Percentiles rank a stretch among this genome's conserved stretches.
phyloP scores from a whole-genome alignment of 2,797 vertebrate species.

The Stomatorhinus walkeri region DNA sequence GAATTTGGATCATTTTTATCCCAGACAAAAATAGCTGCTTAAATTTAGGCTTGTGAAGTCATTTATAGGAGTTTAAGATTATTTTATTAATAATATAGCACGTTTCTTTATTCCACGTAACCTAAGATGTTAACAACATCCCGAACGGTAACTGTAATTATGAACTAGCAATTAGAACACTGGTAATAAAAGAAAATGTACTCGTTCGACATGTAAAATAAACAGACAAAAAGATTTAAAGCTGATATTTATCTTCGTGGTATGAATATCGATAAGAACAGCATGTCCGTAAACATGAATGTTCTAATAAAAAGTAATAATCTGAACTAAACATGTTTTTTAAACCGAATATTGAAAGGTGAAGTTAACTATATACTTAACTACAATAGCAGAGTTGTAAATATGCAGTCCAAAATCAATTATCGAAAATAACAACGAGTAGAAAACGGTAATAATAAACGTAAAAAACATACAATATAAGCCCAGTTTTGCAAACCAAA shows the following conservation, averaged over 20 bases:
- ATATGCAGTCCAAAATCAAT: background rate
- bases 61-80: background rate
- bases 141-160: background rate
- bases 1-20: background rate
- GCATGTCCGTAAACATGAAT: background rate
- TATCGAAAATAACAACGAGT: background rate
- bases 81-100: background rate
- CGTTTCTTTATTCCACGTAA: background rate
- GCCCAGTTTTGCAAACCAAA: background rate
- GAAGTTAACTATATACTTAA: background rate
- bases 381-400: background rate
- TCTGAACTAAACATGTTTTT: background rate
- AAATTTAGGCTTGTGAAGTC: background rate
- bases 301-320: background rate
- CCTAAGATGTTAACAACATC: background rate
- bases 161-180: background rate
- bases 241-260: background rate
- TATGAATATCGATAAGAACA: background rate
- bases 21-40: background rate
- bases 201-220: background rate
- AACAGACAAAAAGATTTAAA: background rate
- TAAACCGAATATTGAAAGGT: background rate
- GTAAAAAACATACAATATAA: background rate
- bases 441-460: background rate
- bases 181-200: background rate